A percentile compares a stretch with the other conserved stretches of the same genome.
Conservation (phyloP, 1,140 invertebrate species). For the Fopius arisanus region DNA sequence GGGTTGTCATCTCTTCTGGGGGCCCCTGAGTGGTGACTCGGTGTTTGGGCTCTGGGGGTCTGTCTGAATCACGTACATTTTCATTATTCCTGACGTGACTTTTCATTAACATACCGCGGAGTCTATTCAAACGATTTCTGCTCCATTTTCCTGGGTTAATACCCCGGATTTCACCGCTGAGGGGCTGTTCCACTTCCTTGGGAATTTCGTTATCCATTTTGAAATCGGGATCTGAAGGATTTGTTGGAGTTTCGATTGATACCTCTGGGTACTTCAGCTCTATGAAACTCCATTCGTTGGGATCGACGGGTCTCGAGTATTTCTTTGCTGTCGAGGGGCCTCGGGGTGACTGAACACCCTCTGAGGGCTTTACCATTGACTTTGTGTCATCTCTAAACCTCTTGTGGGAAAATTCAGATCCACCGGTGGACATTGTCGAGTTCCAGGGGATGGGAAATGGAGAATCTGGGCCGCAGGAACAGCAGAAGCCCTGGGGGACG, state of each 20-base stretch:
- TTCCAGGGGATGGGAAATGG: background rate
- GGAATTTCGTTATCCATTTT: no score
- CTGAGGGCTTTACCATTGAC: background rate
- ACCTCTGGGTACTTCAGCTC: no score
- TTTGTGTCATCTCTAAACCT: background rate
- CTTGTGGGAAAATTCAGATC: background rate
- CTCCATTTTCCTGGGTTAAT: background rate
- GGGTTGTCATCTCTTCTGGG: no score
- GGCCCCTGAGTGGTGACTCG: background rate
- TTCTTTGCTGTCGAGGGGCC: background rate
- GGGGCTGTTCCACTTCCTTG: no score
- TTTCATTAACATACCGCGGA: background rate
- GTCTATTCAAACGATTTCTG: background rate
- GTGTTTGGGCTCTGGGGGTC: background rate
- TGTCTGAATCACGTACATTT: background rate
- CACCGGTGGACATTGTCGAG: background rate
- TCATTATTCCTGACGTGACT: background rate
- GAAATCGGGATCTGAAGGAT: no score
- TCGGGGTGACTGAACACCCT: background rate
- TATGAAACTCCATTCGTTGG: background rate
- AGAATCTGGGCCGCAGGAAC: constrained; percentile 54
- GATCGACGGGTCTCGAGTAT: background rate
- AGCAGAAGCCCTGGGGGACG: constrained; percentile 59
- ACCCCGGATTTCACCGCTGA: background rate
- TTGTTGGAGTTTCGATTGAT: no score